Base-by-base conservation (phyloP, 2,888 invertebrate genomes). In the Ectemnius lituratus region DNA sequence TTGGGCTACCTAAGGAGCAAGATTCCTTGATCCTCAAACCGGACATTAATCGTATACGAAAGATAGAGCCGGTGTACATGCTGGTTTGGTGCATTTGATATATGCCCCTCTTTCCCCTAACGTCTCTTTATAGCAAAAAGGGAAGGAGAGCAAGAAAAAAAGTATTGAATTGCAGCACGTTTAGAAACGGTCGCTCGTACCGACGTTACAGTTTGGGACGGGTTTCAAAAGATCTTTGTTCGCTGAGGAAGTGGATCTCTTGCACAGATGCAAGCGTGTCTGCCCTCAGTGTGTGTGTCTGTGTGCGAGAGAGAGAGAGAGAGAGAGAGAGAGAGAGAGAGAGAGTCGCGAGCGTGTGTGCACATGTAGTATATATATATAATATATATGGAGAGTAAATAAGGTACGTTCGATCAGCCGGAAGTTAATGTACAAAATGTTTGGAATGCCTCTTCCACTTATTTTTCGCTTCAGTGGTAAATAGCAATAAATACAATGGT, bases 391-490 rank as follows among this genome's bases (percentile, higher is more conserved):
- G 52, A 52, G 52, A 23, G 2, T 23, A 23, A 23, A 2, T 23
- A 23, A 23, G 23, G 23, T 47, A 13, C 52, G 52, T 70, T 73
- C 71, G 64, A 79, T 76, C 79, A 82, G 76, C 85, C 88, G 88
- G 88, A 88, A 88, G 87, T 87, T 81, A 83, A 82, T 84, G 81
- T 83, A 81, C 85, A 86, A 87, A 87, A 87, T 88, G 85, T 84
- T 82, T 88, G 89, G 89, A 88, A 89, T 86, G 89, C 84, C 88
- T 82, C 83, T 77, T 79, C 79, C 84, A 83, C 84, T 86, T 86
- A 90, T 89, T 90, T 90, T 86, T 89, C 90, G 89, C 89, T 89
- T 89, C 88, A 89, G 87, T 89, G 90, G 75, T 87, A 89, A 88
- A 90, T 88, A 85, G 86, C 88, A 89, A 89, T 85, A 87, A 87